Conservation (phyloP, 1,140 invertebrate genomes). For the Platyscapa corneri region DNA sequence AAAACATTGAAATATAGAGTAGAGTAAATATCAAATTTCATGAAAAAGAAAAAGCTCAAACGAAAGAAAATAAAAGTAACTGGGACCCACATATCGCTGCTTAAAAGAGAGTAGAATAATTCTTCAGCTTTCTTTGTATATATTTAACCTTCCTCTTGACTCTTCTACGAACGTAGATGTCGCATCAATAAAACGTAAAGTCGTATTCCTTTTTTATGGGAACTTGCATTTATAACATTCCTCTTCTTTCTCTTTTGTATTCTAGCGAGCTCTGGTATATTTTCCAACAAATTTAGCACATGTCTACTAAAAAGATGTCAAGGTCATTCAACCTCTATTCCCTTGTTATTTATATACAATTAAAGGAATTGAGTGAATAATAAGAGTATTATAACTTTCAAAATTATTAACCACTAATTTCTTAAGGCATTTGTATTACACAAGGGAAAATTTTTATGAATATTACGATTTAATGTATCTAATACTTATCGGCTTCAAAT, state of each 20-base stretch:
- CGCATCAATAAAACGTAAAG: conserved; percentile 22
- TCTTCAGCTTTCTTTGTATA: conserved; percentile 9
- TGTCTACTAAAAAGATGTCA: conserved; percentile 4
- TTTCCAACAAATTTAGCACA: conserved; percentile 23
- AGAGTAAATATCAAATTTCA: neutral
- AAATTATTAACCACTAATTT: neutral
- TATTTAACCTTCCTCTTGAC: conserved; percentile 1
- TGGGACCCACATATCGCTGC: neutral
- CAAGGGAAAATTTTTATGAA: no score
- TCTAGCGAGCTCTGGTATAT: neutral
- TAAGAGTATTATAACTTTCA: neutral
- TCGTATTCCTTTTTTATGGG: conserved; percentile 4
- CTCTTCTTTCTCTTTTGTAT: conserved; percentile 3
- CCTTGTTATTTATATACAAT: neutral
- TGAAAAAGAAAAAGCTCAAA: neutral
- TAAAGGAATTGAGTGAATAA: neutral
- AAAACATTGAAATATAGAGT: neutral
- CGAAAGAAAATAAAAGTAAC: neutral
- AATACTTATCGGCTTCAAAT: no score
- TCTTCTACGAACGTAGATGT: neutral
- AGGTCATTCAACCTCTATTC: conserved; percentile 23
- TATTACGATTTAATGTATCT: no score
- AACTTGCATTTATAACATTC: neutral
- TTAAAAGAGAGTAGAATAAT: neutral
- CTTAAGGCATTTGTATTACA: neutral